phyloP scores from a whole-genome alignment of 1,140 invertebrate species.

The Drosophila azteca region DNA sequence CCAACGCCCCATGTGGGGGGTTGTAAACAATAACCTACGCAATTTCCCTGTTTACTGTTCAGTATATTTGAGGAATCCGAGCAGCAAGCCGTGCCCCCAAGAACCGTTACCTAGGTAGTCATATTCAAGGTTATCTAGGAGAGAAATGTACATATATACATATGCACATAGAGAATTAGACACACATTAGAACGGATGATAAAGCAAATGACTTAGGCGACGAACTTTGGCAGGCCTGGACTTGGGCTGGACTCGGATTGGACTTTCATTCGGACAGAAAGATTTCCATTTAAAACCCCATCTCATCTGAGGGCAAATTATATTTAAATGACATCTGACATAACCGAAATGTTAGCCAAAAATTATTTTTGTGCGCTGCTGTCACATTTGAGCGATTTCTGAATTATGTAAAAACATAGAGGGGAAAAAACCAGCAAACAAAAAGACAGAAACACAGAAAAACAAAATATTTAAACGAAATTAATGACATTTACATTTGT shows the following conservation, averaged over 20 bases:
- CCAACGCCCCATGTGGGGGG: too few relatives aligned
- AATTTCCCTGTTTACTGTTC: too few relatives aligned
- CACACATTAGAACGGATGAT: background rate
- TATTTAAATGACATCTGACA: constrained; percentile 64
- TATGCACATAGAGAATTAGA: background rate
- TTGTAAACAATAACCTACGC: too few relatives aligned
- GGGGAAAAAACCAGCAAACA: background rate
- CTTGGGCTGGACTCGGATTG: constrained; percentile 35
- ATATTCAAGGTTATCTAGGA: constrained; percentile 2
- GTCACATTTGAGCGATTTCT: constrained; percentile 75
- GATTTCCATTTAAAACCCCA: constrained; percentile 24
- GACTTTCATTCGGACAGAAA: constrained; percentile 51
- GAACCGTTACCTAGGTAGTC: too few relatives aligned
- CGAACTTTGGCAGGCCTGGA: constrained; percentile 56
- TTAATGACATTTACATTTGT: constrained; percentile 69
- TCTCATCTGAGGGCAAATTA: constrained; percentile 55
- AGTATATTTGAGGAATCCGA: too few relatives aligned
- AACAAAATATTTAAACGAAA: constrained; percentile 71
- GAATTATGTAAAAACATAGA: constrained; percentile 44
- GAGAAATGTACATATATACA: constrained; percentile 5
- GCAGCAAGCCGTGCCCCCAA: too few relatives aligned
- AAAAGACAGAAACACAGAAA: constrained; percentile 13
- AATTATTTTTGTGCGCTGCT: constrained; percentile 19
- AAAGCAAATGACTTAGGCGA: constrained; percentile 65
- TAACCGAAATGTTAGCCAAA: constrained; percentile 51